phyloP scores from a whole-genome alignment of 2,113 vertebrate species.

The Odontesthes bonariensis region DNA sequence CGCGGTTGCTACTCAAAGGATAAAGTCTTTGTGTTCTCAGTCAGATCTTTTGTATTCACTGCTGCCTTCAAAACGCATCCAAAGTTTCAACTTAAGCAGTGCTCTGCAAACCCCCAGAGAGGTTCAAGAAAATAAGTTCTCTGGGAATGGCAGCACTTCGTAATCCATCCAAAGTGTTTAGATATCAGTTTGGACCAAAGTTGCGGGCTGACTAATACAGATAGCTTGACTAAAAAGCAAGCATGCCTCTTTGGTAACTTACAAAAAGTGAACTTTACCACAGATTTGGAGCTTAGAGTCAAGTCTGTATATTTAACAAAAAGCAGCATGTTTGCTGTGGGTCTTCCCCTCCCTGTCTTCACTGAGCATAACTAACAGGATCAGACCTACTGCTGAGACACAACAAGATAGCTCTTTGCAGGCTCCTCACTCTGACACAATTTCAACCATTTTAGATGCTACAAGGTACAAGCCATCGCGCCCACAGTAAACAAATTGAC shows the following conservation, averaged over 20 bases:
- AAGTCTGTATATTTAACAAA: neutral
- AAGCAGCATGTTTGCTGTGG: constrained; percentile 19
- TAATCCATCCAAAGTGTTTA: no score
- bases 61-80: neutral
- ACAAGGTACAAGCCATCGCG: constrained; percentile 31
- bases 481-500: constrained; percentile 55
- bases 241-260: constrained; percentile 4
- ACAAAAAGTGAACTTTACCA: neutral
- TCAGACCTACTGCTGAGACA: constrained; percentile 53
- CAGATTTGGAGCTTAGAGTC: constrained; percentile 10
- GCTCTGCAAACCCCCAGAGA: neutral
- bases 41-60: neutral
- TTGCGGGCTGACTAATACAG: neutral
- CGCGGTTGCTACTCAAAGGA: no score
- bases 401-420: constrained; percentile 50
- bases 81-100: neutral
- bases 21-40: neutral
- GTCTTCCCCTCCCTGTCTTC: constrained; percentile 30
- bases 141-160: neutral
- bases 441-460: constrained; percentile 43
- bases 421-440: constrained; percentile 46
- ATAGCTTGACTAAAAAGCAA: neutral
- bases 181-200: neutral
- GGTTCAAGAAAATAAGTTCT: neutral
- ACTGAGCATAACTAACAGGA: constrained; percentile 71